Base-by-base conservation (phyloP, 2,888 invertebrate species). In the Hyles lineata region DNA sequence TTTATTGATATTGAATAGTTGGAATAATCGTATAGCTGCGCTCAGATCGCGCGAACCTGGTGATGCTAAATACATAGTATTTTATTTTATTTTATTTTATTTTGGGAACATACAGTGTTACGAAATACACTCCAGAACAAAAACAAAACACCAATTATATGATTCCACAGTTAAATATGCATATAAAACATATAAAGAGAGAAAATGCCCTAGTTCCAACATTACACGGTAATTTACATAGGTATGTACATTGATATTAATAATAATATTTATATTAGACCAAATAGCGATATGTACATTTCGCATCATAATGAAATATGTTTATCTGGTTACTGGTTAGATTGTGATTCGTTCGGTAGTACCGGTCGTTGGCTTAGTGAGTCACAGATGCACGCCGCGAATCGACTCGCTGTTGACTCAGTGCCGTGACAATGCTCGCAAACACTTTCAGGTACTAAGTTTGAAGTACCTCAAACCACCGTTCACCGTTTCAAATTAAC, bases 361-460 rank as follows among this genome's bases (percentile, higher is more conserved):
- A 80, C 78, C 84, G 86, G 85, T 86, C 85, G 82, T 86, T 85
- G 86, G 88, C 91, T 89, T 87, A 88, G 79, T 91, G 91, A 92
- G 82, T 92, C 91, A 91, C 77, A 83, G 81, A 79, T 84, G 83
- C 83, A 83, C 79, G 83, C 80, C 77, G 82, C 83, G 80, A 80
- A 77, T 79, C 74, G 79, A 72, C 79, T 75, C 74, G 71, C 74
- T 74, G 76, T 82, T 85, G 82, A 85, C 83, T 87, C 83, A 79
- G 76, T 59, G 55, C 58, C 73, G 60, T 58, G 73, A 83, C 81
- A 80, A 80, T 83, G 80, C 81, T 85, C 83, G 77, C 78, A 78
- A 81, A 81, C 78, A 78, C 80, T 78, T 81, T 85, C 81, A 81
- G 82, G 80, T 83, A 82, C 23, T 25, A 25, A 60, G 2, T 25